Evolutionary conservation across 2,888 invertebrate genomes (phyloP).

Genomic region (Caenorhabditis virilis): DNA sequence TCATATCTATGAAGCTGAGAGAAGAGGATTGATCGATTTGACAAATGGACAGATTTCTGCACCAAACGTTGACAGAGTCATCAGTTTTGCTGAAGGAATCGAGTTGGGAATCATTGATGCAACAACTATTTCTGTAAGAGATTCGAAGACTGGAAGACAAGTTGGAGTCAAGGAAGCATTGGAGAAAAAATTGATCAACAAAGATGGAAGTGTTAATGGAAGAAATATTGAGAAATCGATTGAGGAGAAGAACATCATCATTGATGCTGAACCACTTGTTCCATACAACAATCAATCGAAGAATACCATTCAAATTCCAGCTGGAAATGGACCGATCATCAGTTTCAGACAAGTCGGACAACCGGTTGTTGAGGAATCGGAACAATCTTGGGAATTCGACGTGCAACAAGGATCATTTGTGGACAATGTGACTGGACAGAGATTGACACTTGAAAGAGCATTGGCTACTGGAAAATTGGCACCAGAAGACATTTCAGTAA

Average conservation of each 20-base stretch:
- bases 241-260: slow-evolving; percentile 55
- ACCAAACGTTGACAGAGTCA: slow-evolving; percentile 82
- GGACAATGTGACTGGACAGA: slow-evolving; percentile 75
- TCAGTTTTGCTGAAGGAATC: slow-evolving; percentile 81
- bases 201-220: slow-evolving; percentile 57
- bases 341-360: slow-evolving; percentile 67
- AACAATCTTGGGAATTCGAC: slow-evolving; percentile 73
- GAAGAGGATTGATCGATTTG: slow-evolving; percentile 82
- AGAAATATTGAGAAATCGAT: slow-evolving; percentile 63
- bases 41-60: slow-evolving; percentile 83
- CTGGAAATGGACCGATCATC: slow-evolving; percentile 64
- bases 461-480: slow-evolving; percentile 69
- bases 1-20: slow-evolving; percentile 82
- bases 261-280: slow-evolving; percentile 63
- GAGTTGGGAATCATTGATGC: slow-evolving; percentile 76
- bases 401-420: slow-evolving; percentile 81
- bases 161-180: slow-evolving; percentile 85
- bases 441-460: slow-evolving; percentile 78
- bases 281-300: slow-evolving; percentile 49
- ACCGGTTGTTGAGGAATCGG: slow-evolving; percentile 65
- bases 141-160: slow-evolving; percentile 81
- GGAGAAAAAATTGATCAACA: slow-evolving; percentile 75
- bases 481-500: slow-evolving; percentile 75
- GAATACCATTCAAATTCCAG: slow-evolving; percentile 67
- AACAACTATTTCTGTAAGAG: slow-evolving; percentile 80